Evolutionary conservation across 2,888 invertebrate species (phyloP), one percentile per base, ranked within the genome.

Genomic region (Agrochola macilenta): DNA sequence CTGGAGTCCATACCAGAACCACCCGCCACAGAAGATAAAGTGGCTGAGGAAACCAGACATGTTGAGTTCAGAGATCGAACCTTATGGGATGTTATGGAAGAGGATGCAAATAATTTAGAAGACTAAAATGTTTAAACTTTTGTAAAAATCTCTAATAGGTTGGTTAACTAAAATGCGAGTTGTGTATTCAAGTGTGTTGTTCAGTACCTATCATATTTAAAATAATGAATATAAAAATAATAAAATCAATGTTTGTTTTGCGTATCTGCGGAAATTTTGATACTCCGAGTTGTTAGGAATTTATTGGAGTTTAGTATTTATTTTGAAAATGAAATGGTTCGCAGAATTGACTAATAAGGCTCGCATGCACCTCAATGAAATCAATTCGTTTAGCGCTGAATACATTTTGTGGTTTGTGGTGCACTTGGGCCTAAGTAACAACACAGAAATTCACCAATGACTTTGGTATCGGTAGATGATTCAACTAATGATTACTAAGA

Each of bases 31-130:
- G 90, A 89, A 0, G 91, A 89, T 0, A 88, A 87, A 26, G 78
- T 79, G 20, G 23, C 75, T 5, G 91, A 92, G 39, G 90, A 92
- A 12, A 69, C 78, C 9, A 89, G 78, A 64, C 85, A 73, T 39
- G 70, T 90, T 20, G 91, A 92, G 23, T 89, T 90, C 4, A 87
- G 76, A 14, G 90, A 88, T 78, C 89, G 94, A 74, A 93, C 90
- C 30, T 83, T 95, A 0, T 95, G 95, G 95, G 93, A 95, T 26
- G 93, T 95, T 0, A 85, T 91, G 76, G 95, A 95, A 80, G 95
- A 95, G 74, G 95, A 95, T 66, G 82, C 82, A 0, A 89, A 84
- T 76, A 83, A 77, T 77, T 81, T 86, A 12, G 92, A 90, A 43
- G 87, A 89, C 60, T 85, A 43, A 70, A 49, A 35, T 26, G 17